A percentile compares a stretch with the other conserved stretches of the same genome.
These are phyloP conservation scores for Synaphobranchus kaupii DNA, from an alignment of 2,797 vertebrate species.

Conservation along the genomic window DNA sequence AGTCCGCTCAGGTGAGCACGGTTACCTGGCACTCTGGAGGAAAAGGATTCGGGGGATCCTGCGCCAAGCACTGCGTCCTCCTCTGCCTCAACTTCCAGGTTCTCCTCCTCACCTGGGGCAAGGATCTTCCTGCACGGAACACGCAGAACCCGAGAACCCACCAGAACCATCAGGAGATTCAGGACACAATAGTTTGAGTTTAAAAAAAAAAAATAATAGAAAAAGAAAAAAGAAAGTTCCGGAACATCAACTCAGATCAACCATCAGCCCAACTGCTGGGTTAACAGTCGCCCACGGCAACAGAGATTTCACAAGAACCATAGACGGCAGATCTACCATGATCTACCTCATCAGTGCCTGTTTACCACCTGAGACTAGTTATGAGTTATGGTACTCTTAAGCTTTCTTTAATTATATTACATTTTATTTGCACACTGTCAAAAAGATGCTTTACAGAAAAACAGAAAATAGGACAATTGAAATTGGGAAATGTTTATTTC, in stretches of 20 bases:
- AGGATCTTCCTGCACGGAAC: conserved; percentile 85
- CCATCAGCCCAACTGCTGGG: background rate
- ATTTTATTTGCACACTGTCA: background rate
- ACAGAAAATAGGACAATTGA: background rate
- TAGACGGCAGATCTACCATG: too few species aligned
- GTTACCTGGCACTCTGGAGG: conserved; percentile 85
- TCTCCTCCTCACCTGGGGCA: conserved; percentile 96
- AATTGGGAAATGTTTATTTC: background rate
- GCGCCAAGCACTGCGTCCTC: conserved; percentile 85
- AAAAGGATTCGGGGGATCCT: conserved; percentile 81
- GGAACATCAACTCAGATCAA: background rate
- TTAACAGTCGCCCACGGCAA: background rate
- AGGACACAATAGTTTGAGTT: background rate
- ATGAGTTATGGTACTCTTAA: background rate
- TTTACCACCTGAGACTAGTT: too few species aligned
- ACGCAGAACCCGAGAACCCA: background rate
- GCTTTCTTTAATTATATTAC: background rate
- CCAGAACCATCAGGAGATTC: background rate
- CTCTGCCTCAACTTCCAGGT: conserved; percentile 93
- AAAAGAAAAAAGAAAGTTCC: background rate
- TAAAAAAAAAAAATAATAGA: background rate
- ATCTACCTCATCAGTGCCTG: too few species aligned
- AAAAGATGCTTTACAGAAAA: too few species aligned
- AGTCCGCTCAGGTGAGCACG: background rate
- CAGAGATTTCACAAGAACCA: background rate